Evolutionary conservation across 2,797 vertebrate genomes (phyloP).

Genomic region (Coregonus sp.): DNA sequence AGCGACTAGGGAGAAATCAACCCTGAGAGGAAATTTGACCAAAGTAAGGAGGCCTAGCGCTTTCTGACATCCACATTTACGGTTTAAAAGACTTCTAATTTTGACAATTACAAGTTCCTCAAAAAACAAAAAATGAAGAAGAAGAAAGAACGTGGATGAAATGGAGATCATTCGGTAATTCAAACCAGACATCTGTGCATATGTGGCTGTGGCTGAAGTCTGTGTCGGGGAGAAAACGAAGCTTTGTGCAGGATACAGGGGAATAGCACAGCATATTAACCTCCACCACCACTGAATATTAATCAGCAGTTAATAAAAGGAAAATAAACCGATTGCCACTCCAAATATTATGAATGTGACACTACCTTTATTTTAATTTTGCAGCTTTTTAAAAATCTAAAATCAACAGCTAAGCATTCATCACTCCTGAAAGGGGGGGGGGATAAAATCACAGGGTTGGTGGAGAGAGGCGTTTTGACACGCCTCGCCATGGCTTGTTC

Average conservation of each 20-base stretch:
- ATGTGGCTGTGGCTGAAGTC: constrained; percentile 62
- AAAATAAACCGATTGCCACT: constrained; percentile 91
- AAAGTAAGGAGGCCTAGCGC: constrained; percentile 50
- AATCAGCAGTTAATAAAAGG: constrained; percentile 94
- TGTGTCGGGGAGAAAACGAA: constrained; percentile 66
- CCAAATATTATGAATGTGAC: constrained; percentile 87
- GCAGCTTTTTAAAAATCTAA: constrained; percentile 70
- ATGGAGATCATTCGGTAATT: constrained; percentile 81
- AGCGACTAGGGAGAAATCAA: constrained; percentile 13
- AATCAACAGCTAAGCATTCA: constrained; percentile 40
- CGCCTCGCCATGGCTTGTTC: constrained; percentile 21
- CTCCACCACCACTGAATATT: constrained; percentile 91
- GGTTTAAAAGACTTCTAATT: constrained; percentile 59
- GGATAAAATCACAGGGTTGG: constrained; percentile 60
- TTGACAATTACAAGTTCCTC: constrained; percentile 63
- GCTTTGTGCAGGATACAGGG: constrained; percentile 84
- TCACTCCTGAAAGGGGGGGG: constrained; percentile 54
- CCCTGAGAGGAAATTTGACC: constrained; percentile 46
- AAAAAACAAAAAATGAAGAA: constrained; percentile 35
- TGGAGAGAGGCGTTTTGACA: constrained; percentile 56
- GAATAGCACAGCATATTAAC: constrained; percentile 88
- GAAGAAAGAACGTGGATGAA: constrained; percentile 51
- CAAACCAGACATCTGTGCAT: constrained; percentile 84
- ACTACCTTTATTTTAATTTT: constrained; percentile 75
- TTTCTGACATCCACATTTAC: constrained; percentile 57